These are phyloP conservation scores for Eunapius fragilis DNA, from an alignment of 37 sponge, comb jelly and placozoan genomes.

Conservation along the genomic window DNA sequence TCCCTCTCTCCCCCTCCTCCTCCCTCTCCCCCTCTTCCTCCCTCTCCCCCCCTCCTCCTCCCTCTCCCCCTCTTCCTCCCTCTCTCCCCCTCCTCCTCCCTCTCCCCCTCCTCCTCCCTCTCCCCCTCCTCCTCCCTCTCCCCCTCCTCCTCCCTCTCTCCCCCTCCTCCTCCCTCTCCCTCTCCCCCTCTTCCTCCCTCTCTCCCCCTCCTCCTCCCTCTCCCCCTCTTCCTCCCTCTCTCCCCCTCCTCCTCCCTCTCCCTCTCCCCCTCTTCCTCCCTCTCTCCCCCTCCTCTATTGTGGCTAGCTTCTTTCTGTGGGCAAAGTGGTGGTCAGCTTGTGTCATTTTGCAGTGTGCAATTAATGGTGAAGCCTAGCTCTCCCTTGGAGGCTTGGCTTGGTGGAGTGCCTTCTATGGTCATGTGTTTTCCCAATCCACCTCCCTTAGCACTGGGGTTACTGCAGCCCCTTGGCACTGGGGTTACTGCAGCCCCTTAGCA, in stretches of 20 bases:
- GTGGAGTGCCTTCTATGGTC: no score
- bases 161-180: neutral
- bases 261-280: neutral
- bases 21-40: neutral
- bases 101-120: slow-evolving; percentile 14
- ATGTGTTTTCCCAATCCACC: no score
- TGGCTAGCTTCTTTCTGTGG: neutral
- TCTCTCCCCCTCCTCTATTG: neutral
- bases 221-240: neutral
- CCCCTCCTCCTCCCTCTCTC: neutral
- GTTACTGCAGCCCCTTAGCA: no score
- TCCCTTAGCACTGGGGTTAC: no score
- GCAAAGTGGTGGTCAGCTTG: no score
- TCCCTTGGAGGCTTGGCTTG: no score
- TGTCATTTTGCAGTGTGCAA: no score
- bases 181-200: neutral
- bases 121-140: neutral
- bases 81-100: slow-evolving; percentile 4
- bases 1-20: slow-evolving; percentile 20
- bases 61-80: neutral
- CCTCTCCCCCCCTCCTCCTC: slow-evolving; percentile 5
- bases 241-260: neutral
- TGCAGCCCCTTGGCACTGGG: no score
- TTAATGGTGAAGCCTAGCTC: no score
- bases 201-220: neutral